phyloP scores from a whole-genome alignment of 2,888 invertebrate genomes.

The Beris chalybata region DNA sequence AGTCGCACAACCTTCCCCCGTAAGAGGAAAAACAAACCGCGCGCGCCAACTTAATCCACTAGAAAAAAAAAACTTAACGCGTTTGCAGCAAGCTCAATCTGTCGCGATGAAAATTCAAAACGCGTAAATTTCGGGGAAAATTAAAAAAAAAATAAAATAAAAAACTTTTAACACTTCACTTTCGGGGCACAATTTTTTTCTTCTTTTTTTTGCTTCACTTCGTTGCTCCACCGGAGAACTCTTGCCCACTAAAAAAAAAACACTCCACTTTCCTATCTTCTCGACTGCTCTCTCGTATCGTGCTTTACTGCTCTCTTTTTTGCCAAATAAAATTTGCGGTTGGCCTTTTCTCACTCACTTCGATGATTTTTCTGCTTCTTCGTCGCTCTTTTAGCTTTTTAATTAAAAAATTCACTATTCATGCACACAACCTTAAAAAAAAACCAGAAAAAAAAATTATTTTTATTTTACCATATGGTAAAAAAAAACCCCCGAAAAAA shows the following conservation, averaged over 20 bases:
- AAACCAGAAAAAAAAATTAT: too few species aligned
- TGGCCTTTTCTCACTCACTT: not conserved
- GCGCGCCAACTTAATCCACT: too few species aligned
- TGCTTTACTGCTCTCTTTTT: too few species aligned
- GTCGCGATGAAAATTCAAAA: too few species aligned
- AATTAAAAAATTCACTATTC: not conserved
- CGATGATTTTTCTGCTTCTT: not conserved
- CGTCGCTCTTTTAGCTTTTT: not conserved
- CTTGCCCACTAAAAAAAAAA: too few species aligned
- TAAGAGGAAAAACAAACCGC: too few species aligned
- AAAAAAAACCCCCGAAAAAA: not conserved
- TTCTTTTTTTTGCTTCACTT: conserved; percentile 31
- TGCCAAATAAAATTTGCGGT: not conserved
- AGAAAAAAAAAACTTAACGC: too few species aligned
- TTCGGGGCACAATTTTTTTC: conserved; percentile 22
- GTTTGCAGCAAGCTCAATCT: too few species aligned
- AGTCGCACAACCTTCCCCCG: too few species aligned
- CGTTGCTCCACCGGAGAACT: too few species aligned
- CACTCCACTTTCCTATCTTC: not conserved
- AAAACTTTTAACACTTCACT: not conserved
- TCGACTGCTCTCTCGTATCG: not conserved
- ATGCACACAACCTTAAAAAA: too few species aligned
- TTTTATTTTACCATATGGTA: not conserved
- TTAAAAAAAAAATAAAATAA: conserved; percentile 23
- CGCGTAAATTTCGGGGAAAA: not conserved